A percentile compares a stretch with the other conserved stretches of the same genome.
Conservation (phyloP, 2,797 vertebrate genomes). For the Lithobates pipiens region DNA sequence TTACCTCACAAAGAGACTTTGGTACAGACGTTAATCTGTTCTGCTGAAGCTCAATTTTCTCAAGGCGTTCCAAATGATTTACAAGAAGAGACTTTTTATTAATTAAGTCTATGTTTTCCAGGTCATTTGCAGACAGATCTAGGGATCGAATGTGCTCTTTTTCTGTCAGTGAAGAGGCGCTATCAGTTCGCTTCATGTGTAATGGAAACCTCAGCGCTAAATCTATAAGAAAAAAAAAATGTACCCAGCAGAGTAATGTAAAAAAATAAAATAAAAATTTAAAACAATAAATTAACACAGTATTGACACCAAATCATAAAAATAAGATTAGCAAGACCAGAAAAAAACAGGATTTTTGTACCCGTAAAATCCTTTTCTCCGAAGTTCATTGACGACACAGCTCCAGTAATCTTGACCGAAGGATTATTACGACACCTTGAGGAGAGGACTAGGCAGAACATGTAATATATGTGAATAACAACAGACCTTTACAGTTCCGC, state of each 20-base stretch:
- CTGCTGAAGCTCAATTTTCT: conserved; percentile 90
- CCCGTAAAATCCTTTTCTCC: no score
- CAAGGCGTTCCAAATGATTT: conserved; percentile 83
- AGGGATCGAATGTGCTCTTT: conserved; percentile 87
- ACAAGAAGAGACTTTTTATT: conserved; percentile 77
- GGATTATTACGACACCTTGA: no score
- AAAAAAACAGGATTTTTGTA: no score
- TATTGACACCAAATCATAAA: no score
- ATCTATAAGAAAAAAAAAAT: conserved; percentile 67
- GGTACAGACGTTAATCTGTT: conserved; percentile 86
- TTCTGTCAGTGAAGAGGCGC: conserved; percentile 76
- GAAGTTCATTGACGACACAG: no score
- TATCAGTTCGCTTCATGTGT: conserved; percentile 74
- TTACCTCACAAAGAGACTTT: conserved; percentile 85
- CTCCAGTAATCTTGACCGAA: no score
- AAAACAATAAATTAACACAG: not conserved
- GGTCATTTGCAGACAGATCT: conserved; percentile 93
- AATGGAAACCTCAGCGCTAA: conserved; percentile 69
- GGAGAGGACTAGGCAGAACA: no score
- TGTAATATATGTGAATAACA: no score
- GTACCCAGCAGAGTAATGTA: not conserved
- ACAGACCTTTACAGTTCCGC: no score
- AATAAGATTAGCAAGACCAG: not conserved
- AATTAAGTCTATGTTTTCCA: conserved; percentile 85
- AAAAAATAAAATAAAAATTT: not conserved